Conservation (phyloP, 2,888 invertebrate genomes). For the Eledone cirrhosa region DNA sequence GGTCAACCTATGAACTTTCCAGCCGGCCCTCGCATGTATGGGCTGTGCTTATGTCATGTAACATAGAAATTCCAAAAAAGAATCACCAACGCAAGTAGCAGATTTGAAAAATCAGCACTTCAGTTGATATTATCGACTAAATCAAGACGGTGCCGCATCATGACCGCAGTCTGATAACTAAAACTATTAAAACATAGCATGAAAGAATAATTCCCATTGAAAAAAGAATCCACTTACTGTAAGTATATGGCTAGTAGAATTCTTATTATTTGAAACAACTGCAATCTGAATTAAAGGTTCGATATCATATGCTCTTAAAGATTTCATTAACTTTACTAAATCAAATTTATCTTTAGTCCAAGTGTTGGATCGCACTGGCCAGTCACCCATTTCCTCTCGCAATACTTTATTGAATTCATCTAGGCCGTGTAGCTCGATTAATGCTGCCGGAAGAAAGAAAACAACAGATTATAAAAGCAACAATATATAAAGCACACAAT, state of each 20-base stretch:
- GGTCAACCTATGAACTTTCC: too few relatives aligned
- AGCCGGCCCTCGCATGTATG: too few relatives aligned
- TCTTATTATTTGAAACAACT: conserved; percentile 88
- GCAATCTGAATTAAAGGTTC: conserved; percentile 49
- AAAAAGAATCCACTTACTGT: conserved; percentile 73
- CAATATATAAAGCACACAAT: neutral
- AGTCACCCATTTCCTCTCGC: conserved; percentile 81
- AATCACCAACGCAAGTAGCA: too few relatives aligned
- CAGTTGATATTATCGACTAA: too few relatives aligned
- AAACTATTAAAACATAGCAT: too few relatives aligned
- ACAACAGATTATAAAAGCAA: neutral
- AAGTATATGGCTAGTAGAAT: conserved; percentile 86
- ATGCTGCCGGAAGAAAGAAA: conserved; percentile 68
- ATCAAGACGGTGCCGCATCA: too few relatives aligned
- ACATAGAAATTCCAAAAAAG: too few relatives aligned
- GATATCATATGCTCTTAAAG: conserved; percentile 79
- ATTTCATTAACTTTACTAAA: conserved; percentile 71
- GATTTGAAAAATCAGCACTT: too few relatives aligned
- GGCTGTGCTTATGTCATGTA: too few relatives aligned
- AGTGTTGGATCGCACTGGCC: conserved; percentile 73
- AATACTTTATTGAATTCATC: conserved; percentile 68
- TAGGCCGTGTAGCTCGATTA: conserved; percentile 76
- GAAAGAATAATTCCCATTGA: too few relatives aligned
- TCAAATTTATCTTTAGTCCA: conserved; percentile 74
- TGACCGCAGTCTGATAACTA: too few relatives aligned